These are phyloP conservation scores for Bicyclus anynana DNA, from an alignment of 1,140 invertebrate species.

Conservation along the genomic window DNA sequence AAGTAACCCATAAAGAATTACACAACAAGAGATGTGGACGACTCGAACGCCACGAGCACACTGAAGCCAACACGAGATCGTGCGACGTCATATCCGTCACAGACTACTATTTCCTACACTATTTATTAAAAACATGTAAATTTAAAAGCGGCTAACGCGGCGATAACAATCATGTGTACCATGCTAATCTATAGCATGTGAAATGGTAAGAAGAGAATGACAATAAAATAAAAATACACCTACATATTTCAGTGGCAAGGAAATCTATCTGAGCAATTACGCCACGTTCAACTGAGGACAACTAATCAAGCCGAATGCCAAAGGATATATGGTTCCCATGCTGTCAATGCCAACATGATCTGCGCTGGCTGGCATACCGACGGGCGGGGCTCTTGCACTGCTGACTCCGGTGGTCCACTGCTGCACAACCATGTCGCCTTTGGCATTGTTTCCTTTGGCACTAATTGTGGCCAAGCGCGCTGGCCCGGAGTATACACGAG, in stretches of 20 bases:
- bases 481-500: background rate
- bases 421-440: slow-evolving; percentile 17
- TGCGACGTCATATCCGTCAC: too few species aligned
- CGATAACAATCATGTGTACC: too few species aligned
- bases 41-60: too few species aligned
- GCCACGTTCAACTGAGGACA: background rate
- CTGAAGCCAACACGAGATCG: too few species aligned
- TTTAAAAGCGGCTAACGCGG: too few species aligned
- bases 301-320: background rate
- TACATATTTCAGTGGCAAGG: background rate
- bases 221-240: too few species aligned
- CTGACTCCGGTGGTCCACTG: slow-evolving; percentile 25
- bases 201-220: too few species aligned
- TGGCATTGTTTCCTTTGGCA: background rate
- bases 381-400: slow-evolving; percentile 18
- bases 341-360: background rate
- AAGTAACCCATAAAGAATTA: too few species aligned
- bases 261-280: background rate
- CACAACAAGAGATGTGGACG: too few species aligned
- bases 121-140: too few species aligned
- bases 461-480: background rate
- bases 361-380: background rate
- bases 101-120: too few species aligned
- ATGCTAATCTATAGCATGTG: too few species aligned
- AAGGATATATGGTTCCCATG: background rate